Evolutionary conservation across 2,888 invertebrate genomes (phyloP).

Genomic region (Meteorus colon): DNA sequence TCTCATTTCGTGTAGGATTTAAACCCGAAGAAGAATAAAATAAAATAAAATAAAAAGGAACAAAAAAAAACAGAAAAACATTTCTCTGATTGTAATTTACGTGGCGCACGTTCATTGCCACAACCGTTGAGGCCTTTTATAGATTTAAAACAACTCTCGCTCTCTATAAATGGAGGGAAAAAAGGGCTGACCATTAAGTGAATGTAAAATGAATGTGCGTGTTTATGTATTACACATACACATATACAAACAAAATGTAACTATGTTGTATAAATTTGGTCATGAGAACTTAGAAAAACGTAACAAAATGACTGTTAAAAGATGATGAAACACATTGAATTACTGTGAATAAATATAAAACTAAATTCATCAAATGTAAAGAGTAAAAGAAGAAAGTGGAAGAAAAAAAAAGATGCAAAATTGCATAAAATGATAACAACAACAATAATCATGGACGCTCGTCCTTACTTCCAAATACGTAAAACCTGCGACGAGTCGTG

Average conservation of each 20-base stretch:
- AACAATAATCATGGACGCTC: constrained; percentile 48
- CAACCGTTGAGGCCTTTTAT: constrained; percentile 52
- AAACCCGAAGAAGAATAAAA: neutral
- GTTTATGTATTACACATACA: neutral
- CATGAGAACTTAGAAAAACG: neutral
- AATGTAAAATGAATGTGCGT: neutral
- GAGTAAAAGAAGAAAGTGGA: constrained; percentile 17
- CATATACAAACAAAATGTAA: too few relatives aligned
- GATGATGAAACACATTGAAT: neutral
- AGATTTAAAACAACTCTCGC: constrained; percentile 46
- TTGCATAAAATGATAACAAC: constrained; percentile 51
- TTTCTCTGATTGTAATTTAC: constrained; percentile 19
- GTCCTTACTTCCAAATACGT: constrained; percentile 59
- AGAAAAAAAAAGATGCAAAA: constrained; percentile 36
- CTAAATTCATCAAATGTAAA: neutral
- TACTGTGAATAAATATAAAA: neutral
- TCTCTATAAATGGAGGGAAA: constrained; percentile 30
- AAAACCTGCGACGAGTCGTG: constrained; percentile 57
- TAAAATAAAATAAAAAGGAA: neutral
- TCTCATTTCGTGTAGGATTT: too few relatives aligned
- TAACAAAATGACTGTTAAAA: neutral
- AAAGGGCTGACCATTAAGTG: constrained; percentile 15
- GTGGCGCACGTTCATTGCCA: constrained; percentile 45
- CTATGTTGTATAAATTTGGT: neutral
- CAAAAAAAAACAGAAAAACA: constrained; percentile 5